Evolutionary conservation across 2,797 vertebrate species (phyloP).

Genomic region (Notamacropus eugenii): DNA sequence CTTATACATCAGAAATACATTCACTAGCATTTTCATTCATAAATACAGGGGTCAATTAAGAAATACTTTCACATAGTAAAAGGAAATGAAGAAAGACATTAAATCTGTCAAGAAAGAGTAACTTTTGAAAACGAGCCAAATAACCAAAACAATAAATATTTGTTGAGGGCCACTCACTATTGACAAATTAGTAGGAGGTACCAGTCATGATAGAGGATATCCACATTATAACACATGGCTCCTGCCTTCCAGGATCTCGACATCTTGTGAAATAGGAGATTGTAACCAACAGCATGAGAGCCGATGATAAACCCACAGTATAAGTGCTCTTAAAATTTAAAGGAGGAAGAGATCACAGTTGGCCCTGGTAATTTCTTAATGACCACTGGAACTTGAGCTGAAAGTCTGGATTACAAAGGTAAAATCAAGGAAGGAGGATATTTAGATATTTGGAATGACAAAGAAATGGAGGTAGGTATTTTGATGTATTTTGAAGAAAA

Average conservation of each 20-base stretch:
- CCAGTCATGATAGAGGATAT: background rate
- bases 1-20: background rate
- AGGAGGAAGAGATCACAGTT: background rate
- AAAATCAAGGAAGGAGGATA: background rate
- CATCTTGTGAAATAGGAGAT: background rate
- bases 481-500: background rate
- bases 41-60: constrained; percentile 5
- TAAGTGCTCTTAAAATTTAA: background rate
- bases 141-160: background rate
- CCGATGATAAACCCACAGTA: background rate
- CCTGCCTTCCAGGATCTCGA: background rate
- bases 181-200: background rate
- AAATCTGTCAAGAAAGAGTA: background rate
- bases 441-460: background rate
- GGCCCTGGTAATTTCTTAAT: background rate
- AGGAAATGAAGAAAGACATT: background rate
- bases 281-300: background rate
- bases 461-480: background rate
- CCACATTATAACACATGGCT: background rate
- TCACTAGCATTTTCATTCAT: background rate
- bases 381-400: background rate
- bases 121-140: background rate
- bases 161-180: background rate
- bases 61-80: background rate
- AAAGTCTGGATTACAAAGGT: background rate